These are phyloP conservation scores for Gastrophysa polygoni DNA, from an alignment of 2,888 invertebrate genomes.

Conservation along the genomic window DNA sequence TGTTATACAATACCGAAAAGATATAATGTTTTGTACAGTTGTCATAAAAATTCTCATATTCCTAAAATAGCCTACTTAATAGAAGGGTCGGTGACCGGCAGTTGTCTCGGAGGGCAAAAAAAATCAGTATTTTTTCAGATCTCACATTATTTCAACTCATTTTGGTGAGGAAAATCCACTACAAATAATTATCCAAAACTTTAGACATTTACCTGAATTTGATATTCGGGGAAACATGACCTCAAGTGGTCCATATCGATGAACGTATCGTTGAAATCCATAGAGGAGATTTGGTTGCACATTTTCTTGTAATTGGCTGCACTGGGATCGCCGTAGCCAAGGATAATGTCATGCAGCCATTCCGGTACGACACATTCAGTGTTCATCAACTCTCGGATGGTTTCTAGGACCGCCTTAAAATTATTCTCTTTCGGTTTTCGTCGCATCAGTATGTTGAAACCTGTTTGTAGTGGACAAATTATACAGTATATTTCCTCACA, in stretches of 20 bases:
- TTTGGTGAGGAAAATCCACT: not conserved
- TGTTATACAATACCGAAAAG: too few relatives aligned
- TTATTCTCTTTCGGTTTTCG: slow-evolving; percentile 99
- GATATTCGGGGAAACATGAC: slow-evolving; percentile 83
- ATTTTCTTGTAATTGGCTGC: slow-evolving; percentile 97
- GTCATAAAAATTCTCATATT: too few relatives aligned
- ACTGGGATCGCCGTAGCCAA: slow-evolving; percentile 95
- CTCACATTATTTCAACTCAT: too few relatives aligned
- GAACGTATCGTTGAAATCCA: slow-evolving; percentile 99
- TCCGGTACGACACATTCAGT: slow-evolving; percentile 97
- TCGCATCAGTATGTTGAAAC: slow-evolving; percentile 95
- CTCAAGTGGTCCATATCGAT: slow-evolving; percentile 87
- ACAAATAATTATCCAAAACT: not conserved
- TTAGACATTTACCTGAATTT: slow-evolving; percentile 74
- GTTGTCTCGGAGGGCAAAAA: too few relatives aligned
- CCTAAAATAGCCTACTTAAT: too few relatives aligned
- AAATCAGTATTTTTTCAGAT: too few relatives aligned
- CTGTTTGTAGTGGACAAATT: too few relatives aligned
- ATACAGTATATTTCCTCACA: too few relatives aligned
- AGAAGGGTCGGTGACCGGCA: too few relatives aligned
- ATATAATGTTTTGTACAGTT: too few relatives aligned
- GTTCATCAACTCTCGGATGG: slow-evolving; percentile 98
- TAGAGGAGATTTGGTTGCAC: slow-evolving; percentile 79
- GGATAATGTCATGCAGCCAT: slow-evolving; percentile 94
- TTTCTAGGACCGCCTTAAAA: slow-evolving; percentile 98